Evolutionary conservation across 1,140 invertebrate species (phyloP).

Genomic region (Ceratosolen fusciceps): DNA sequence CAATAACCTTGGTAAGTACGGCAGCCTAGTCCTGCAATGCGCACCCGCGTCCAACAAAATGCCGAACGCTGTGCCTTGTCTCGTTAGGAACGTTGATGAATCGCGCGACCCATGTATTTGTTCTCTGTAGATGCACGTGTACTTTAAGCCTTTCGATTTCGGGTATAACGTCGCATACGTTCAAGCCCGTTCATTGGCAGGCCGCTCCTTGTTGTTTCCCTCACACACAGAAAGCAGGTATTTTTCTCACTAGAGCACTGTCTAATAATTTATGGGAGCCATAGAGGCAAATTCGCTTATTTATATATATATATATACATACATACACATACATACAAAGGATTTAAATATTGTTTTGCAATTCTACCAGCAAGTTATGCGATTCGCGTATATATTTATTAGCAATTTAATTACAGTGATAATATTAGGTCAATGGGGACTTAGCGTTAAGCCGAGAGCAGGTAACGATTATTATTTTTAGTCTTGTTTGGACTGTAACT

Average conservation of each 20-base stretch:
- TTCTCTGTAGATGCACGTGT: conserved; percentile 35
- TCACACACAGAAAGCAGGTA: conserved; percentile 38
- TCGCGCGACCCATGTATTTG: conserved; percentile 54
- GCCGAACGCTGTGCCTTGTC: conserved; percentile 26
- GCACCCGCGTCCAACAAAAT: conserved; percentile 1
- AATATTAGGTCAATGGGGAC: not conserved
- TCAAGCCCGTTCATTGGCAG: not conserved
- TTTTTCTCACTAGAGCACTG: conserved; percentile 14
- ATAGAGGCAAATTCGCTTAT: not conserved
- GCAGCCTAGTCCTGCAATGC: too few relatives aligned
- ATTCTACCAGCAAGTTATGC: not conserved
- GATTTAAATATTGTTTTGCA: not conserved
- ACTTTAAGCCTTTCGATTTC: conserved; percentile 12
- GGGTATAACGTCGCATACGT: not conserved
- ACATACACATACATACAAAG: too few relatives aligned
- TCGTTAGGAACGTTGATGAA: conserved; percentile 61
- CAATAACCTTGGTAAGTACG: too few relatives aligned
- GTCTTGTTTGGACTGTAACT: too few relatives aligned
- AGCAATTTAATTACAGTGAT: not conserved
- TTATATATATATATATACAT: conserved; percentile 4
- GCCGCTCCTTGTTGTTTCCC: not conserved
- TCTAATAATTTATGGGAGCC: conserved; percentile 26
- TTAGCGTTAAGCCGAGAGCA: not conserved
- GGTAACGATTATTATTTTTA: not conserved
- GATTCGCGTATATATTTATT: not conserved